Evolutionary conservation across 2,888 invertebrate species (phyloP).

Genomic region (Panopea generosa): DNA sequence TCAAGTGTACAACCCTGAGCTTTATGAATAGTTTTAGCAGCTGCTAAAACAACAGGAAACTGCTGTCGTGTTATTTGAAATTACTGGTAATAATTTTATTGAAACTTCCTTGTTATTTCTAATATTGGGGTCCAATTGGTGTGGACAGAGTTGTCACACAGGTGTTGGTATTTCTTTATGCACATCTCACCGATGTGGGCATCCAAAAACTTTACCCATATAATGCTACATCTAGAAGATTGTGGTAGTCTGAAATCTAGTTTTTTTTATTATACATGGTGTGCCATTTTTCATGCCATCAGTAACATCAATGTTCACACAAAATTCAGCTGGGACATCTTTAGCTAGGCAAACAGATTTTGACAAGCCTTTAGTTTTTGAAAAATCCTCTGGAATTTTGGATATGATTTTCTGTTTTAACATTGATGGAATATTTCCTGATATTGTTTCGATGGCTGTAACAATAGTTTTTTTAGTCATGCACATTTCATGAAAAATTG

Average conservation of each 20-base stretch:
- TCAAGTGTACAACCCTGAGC: slow-evolving; percentile 18
- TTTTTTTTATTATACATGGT: slow-evolving; percentile 32
- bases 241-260: slow-evolving; percentile 27
- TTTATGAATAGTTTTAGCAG: slow-evolving; percentile 24
- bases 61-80: slow-evolving; percentile 7
- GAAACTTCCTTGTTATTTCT: not conserved
- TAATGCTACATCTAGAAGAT: slow-evolving; percentile 27
- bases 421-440: slow-evolving; percentile 20
- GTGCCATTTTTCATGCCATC: slow-evolving; percentile 60
- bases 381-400: slow-evolving; percentile 36
- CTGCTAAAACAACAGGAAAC: slow-evolving; percentile 6
- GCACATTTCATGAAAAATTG: slow-evolving; percentile 1
- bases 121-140: not conserved
- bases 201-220: slow-evolving; percentile 51
- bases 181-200: not conserved
- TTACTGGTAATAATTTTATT: not conserved
- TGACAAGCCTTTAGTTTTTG: slow-evolving; percentile 30
- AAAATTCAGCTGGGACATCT: slow-evolving; percentile 35
- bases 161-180: not conserved
- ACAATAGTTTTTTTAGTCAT: slow-evolving; percentile 21
- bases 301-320: slow-evolving; percentile 38
- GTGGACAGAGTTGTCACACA: not conserved
- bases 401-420: slow-evolving; percentile 26
- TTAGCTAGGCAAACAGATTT: too few species aligned
- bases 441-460: slow-evolving; percentile 36